These are phyloP conservation scores for Zosterops japonicus DNA, from an alignment of 2,113 vertebrate species.

Conservation along the genomic window DNA sequence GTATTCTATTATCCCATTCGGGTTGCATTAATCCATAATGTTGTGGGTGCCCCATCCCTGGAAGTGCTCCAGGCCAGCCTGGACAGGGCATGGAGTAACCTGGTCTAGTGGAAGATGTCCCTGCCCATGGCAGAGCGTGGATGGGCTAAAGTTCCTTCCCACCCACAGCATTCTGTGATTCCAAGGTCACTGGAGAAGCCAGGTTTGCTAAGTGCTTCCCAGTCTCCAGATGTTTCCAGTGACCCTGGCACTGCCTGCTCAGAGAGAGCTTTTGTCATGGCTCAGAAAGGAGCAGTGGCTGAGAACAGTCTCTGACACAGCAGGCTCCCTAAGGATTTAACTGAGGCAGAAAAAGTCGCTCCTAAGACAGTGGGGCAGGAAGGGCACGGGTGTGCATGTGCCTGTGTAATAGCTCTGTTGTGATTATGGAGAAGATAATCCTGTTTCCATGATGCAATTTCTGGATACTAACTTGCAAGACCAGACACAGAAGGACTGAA, in stretches of 20 bases:
- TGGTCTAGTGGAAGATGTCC: not conserved
- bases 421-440: not conserved
- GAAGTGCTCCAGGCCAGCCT: not conserved
- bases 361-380: not conserved
- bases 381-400: not conserved
- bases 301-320: not conserved
- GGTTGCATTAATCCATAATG: not conserved
- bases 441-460: not conserved
- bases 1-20: accelerated
- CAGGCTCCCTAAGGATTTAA: not conserved
- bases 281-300: not conserved
- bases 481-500: not conserved
- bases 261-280: not conserved
- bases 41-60: not conserved
- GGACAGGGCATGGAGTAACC: not conserved
- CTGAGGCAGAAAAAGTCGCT: not conserved
- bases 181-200: not conserved
- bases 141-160: not conserved
- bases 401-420: not conserved
- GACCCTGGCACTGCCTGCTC: not conserved
- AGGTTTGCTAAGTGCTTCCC: not conserved
- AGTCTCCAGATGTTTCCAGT: not conserved
- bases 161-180: not conserved
- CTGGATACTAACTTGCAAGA: not conserved
- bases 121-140: not conserved